phyloP scores from a whole-genome alignment of 2,797 vertebrate species.

The Syngnathus rostellatus region DNA sequence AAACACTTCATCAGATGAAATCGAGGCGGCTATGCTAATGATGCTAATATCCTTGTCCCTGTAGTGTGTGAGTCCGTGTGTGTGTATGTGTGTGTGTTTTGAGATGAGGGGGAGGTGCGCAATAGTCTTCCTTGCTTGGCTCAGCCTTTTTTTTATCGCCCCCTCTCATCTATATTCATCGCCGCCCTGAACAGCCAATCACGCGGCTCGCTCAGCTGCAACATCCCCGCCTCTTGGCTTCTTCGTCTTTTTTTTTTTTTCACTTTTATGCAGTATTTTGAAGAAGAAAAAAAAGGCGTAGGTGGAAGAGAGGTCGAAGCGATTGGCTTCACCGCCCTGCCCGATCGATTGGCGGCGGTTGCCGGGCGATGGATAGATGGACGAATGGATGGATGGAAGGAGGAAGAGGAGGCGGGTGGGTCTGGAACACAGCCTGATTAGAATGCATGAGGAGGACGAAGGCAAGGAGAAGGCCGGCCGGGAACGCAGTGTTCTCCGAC shows the following conservation, averaged over 20 bases:
- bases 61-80: slow-evolving; percentile 50
- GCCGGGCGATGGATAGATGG: slow-evolving; percentile 7
- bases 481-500: neutral
- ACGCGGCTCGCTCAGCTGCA: slow-evolving; percentile 36
- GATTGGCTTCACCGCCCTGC: slow-evolving; percentile 2
- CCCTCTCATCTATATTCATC: slow-evolving; percentile 73
- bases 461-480: slow-evolving; percentile 16
- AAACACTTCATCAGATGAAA: slow-evolving; percentile 2
- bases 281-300: slow-evolving; percentile 42
- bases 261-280: slow-evolving; percentile 71
- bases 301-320: slow-evolving; percentile 27
- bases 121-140: slow-evolving; percentile 29
- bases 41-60: slow-evolving; percentile 27
- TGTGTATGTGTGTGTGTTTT: slow-evolving; percentile 22
- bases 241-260: slow-evolving; percentile 46
- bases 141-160: slow-evolving; percentile 57
- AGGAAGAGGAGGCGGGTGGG: slow-evolving; percentile 24
- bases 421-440: slow-evolving; percentile 48
- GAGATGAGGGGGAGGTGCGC: slow-evolving; percentile 31
- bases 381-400: slow-evolving; percentile 30
- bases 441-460: slow-evolving; percentile 38
- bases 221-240: slow-evolving; percentile 43
- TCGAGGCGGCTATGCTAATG: slow-evolving; percentile 20
- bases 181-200: slow-evolving; percentile 56
- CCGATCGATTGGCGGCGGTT: slow-evolving; percentile 1